A percentile compares a stretch with the other conserved stretches of the same genome.
Evolutionary conservation across 2,113 vertebrate species (phyloP).

Genomic region (Tiliqua scincoides): DNA sequence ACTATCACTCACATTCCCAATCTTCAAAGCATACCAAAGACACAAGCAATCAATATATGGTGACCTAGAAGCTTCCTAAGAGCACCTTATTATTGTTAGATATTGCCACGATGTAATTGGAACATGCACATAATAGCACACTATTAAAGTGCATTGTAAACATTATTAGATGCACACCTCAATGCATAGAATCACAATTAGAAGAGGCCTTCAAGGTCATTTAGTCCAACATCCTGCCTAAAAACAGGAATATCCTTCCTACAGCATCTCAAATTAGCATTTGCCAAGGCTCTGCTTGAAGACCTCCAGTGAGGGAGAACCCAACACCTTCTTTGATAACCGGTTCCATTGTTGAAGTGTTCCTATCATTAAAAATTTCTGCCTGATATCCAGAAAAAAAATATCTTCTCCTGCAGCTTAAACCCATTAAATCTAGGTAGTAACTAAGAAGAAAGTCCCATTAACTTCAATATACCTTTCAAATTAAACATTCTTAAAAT

Average conservation of each 20-base stretch:
- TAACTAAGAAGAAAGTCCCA: not conserved
- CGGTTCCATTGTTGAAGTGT: too few relatives aligned
- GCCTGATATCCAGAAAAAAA: too few relatives aligned
- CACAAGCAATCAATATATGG: not conserved
- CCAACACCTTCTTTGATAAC: too few relatives aligned
- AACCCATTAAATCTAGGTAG: not conserved
- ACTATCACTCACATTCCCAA: not conserved
- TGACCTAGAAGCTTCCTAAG: not conserved
- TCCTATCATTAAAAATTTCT: too few relatives aligned
- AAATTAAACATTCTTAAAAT: not conserved
- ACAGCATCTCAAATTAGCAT: too few relatives aligned
- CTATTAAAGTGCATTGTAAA: not conserved
- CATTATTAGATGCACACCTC: constrained; percentile 1
- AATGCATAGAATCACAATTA: not conserved
- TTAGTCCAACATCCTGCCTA: too few relatives aligned
- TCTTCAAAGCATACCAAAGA: not conserved
- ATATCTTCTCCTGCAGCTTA: too few relatives aligned
- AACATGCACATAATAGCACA: not conserved
- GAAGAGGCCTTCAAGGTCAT: too few relatives aligned
- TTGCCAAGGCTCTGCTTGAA: too few relatives aligned
- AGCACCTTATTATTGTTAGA: not conserved
- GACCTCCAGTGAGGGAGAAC: too few relatives aligned
- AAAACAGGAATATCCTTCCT: too few relatives aligned
- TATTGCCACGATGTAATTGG: not conserved
- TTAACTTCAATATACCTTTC: not conserved